phyloP scores from a whole-genome alignment of 2,888 invertebrate species.

The Epinotia bilunana region DNA sequence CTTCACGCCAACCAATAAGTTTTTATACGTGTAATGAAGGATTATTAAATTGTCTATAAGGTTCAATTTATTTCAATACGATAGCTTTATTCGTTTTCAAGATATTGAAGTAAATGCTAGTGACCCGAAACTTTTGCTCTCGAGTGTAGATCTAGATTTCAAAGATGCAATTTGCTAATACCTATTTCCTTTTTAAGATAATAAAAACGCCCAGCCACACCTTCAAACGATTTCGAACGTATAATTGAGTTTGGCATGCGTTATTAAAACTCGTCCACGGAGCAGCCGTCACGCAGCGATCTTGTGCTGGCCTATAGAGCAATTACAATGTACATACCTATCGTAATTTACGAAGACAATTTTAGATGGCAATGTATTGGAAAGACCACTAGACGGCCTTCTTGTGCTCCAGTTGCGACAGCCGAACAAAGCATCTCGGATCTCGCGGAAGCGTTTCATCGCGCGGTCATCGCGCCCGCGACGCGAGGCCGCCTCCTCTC shows the following conservation, averaged over 20 bases:
- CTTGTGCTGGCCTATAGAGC: constrained; percentile 47
- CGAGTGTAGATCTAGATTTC: constrained; percentile 26
- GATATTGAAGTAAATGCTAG: no score
- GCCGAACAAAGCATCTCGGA: constrained; percentile 60
- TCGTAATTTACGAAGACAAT: constrained; percentile 54
- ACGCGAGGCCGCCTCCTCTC: constrained; percentile 45
- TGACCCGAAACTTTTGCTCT: no score
- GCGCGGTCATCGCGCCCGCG: constrained; percentile 41
- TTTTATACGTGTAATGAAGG: no score
- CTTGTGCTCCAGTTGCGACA: constrained; percentile 56
- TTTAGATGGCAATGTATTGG: constrained; percentile 49
- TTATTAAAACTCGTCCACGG: constrained; percentile 43
- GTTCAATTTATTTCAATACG: no score
- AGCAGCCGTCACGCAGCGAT: constrained; percentile 31
- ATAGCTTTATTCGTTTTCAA: no score
- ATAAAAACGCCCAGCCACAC: constrained; percentile 20
- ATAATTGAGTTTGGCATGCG: constrained; percentile 41
- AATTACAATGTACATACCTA: constrained; percentile 56
- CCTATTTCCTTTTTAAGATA: constrained; percentile 27
- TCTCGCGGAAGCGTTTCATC: constrained; percentile 60
- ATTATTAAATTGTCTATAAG: no score
- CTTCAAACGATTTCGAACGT: constrained; percentile 34
- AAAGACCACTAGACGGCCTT: constrained; percentile 79
- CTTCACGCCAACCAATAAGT: no score
- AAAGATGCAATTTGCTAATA: constrained; percentile 13